Percentiles rank a stretch among this genome's conserved stretches.
Conservation (phyloP, 2,113 vertebrate genomes). For the Suricata suricatta region DNA sequence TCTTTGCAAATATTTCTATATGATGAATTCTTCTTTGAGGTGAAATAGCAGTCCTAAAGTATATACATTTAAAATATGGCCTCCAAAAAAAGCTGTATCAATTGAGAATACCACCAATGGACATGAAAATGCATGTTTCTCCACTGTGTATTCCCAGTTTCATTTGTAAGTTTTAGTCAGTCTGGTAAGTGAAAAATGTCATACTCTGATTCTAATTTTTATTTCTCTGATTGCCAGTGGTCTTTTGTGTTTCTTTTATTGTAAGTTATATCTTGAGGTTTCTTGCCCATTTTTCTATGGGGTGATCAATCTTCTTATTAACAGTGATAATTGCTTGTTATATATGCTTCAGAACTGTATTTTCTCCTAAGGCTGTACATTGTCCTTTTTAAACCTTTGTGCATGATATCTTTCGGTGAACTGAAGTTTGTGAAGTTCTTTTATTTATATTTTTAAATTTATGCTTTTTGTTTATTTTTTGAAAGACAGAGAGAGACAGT, state of each 20-base stretch:
- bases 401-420: neutral
- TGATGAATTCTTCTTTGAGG: neutral
- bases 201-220: neutral
- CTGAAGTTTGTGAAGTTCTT: neutral
- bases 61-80: neutral
- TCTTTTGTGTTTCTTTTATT: neutral
- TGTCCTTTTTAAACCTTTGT: neutral
- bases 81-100: neutral
- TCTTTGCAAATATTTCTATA: neutral
- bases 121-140: neutral
- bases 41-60: neutral
- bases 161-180: neutral
- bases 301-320: neutral
- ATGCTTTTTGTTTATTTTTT: too few species aligned
- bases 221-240: neutral
- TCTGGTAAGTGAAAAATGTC: neutral
- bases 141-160: neutral
- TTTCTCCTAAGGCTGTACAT: slow-evolving; percentile 18
- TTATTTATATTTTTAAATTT: neutral
- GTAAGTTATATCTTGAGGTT: neutral
- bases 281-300: neutral
- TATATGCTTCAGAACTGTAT: neutral
- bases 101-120: neutral
- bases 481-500: too few species aligned
- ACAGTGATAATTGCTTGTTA: neutral